Base-by-base conservation (phyloP, 2,113 vertebrate genomes). In the Lucifuga dentata region DNA sequence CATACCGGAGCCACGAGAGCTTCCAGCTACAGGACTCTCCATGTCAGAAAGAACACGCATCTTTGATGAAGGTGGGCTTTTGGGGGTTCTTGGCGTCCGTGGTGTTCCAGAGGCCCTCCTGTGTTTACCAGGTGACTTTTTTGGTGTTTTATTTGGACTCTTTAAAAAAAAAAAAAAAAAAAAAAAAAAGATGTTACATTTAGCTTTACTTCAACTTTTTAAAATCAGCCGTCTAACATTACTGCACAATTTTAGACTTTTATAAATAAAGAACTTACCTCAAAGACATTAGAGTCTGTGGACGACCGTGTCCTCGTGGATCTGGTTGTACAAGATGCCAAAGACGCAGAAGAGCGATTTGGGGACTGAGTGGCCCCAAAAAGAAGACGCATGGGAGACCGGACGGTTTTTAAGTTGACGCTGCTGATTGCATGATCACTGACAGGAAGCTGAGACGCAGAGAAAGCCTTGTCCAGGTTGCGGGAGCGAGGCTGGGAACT, bases 371-470 rank as follows among this genome's bases (percentile, higher is more conserved):
- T 82, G 1, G 95, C 95, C n/a, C 96, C 95, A 55, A 99, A 99
- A 46, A 98, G 93, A 68, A 99, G 93, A 7, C 90, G 94, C 86
- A 93, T 91, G 11, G 97, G 97, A 70, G 96, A 97, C 11, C 44
- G 91, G 15, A 95, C 80, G 0, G 53, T 26, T 61, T 78, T 83
- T 0, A 73, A 43, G 17, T 89, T 66, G 33, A 91, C 61, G 52
- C 11, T 60, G 21, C 85, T 7, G 44, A 50, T 4, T 75, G 76
- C 84, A 19, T 73, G 45, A 1, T 89, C 81, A 8, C 72, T 76
- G 53, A 68, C 49, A 2, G 46, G 3, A 1, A 89, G 74, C 70
- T 92, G 91, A 33, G 91, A 93, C 1, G 80, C 80, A 4, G 88
- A 91, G 13, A 86, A 71, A 5, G 85, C 87, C 16, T 49, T 85